These are phyloP conservation scores for Xiphophorus birchmanni DNA, from an alignment of 2,797 vertebrate genomes.

Conservation along the genomic window DNA sequence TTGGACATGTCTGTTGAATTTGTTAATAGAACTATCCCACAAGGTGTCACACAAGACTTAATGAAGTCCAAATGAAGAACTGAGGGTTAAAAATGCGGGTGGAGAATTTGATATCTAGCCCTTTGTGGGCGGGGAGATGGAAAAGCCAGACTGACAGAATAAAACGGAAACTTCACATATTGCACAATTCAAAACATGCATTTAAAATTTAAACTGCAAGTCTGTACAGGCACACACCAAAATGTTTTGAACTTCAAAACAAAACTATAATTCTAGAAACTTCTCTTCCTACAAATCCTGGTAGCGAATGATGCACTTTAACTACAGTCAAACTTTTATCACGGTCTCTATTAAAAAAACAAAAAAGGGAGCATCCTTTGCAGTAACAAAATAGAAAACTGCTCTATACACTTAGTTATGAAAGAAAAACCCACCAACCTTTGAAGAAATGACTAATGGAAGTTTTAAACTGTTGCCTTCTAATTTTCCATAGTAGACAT, in stretches of 20 bases:
- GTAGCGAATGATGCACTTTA: neutral
- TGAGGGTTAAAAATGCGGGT: neutral
- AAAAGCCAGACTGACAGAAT: neutral
- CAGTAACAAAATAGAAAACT: neutral
- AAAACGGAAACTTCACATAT: neutral
- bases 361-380: neutral
- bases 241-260: neutral
- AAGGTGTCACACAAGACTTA: neutral
- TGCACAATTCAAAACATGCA: neutral
- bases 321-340: neutral
- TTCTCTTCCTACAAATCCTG: neutral
- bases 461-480: conserved; percentile 1
- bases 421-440: neutral
- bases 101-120: neutral
- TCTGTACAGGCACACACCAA: neutral
- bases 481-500: neutral
- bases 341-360: neutral
- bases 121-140: neutral
- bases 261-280: neutral
- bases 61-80: neutral
- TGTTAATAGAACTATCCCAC: neutral
- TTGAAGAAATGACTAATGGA: neutral
- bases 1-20: neutral
- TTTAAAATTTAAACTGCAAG: neutral
- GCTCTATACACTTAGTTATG: neutral